A percentile compares a stretch with the other conserved stretches of the same genome.
Evolutionary conservation across 2,113 vertebrate genomes (phyloP).

Genomic region (Psittacula cyanocephala): DNA sequence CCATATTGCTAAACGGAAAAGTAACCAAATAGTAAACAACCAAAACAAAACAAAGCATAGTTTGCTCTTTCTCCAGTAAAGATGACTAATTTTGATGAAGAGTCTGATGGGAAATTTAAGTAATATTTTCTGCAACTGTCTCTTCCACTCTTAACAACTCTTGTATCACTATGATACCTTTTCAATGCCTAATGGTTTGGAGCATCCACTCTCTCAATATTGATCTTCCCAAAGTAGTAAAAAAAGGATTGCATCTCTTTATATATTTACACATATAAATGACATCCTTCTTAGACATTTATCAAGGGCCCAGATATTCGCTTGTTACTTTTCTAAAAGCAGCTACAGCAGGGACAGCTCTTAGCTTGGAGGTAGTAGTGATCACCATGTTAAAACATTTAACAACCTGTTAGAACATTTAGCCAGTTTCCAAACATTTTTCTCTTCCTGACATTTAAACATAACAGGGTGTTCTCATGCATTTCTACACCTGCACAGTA

Average conservation of each 20-base stretch:
- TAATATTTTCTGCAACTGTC: neutral
- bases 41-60: neutral
- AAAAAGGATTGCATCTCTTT: neutral
- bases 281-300: neutral
- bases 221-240: neutral
- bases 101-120: neutral
- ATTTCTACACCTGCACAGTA: neutral
- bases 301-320: neutral
- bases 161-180: neutral
- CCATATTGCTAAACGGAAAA: neutral
- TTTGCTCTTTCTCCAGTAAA: neutral
- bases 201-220: neutral
- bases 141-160: neutral
- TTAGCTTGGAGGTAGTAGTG: neutral
- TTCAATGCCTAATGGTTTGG: neutral
- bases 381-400: neutral
- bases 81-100: neutral
- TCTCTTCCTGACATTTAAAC: neutral
- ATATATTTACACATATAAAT: neutral
- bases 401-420: neutral
- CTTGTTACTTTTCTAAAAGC: neutral
- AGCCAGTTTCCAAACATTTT: neutral
- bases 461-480: neutral
- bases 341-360: neutral
- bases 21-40: neutral